Evolutionary conservation across 2,888 invertebrate species (phyloP).

Genomic region (Rhogogaster chlorosoma): DNA sequence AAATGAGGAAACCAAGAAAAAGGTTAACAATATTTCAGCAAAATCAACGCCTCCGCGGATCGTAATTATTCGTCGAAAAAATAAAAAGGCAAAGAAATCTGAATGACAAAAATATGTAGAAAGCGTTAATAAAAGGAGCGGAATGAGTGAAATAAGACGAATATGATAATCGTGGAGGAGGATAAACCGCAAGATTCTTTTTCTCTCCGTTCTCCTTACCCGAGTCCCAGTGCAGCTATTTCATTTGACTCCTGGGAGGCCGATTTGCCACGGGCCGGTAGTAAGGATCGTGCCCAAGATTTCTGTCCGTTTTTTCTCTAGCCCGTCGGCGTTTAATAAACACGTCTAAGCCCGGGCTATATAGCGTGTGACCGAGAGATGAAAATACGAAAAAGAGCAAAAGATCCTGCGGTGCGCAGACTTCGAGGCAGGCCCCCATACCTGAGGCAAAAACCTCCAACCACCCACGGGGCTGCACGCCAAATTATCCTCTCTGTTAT

Average conservation of each 20-base stretch:
- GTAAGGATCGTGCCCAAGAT: slow-evolving; percentile 35
- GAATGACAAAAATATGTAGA: not conserved
- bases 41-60: not conserved
- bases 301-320: slow-evolving; percentile 44
- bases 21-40: not conserved
- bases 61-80: not conserved
- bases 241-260: slow-evolving; percentile 45
- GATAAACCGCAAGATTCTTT: too few species aligned
- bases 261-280: slow-evolving; percentile 44
- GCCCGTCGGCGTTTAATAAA: slow-evolving; percentile 46
- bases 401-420: not conserved
- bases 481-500: slow-evolving; percentile 68
- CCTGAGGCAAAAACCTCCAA: slow-evolving; percentile 34
- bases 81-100: not conserved
- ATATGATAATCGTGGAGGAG: not conserved
- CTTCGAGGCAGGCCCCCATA: not conserved
- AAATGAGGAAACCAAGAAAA: not conserved
- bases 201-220: too few species aligned
- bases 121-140: not conserved
- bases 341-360: slow-evolving; percentile 26
- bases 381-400: slow-evolving; percentile 18
- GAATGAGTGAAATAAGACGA: slow-evolving; percentile 43
- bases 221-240: not conserved
- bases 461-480: slow-evolving; percentile 63
- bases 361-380: slow-evolving; percentile 35